A percentile compares a stretch with the other conserved stretches of the same genome.
These are phyloP conservation scores for Furcula furcula DNA, from an alignment of 2,888 invertebrate genomes.

Conservation along the genomic window DNA sequence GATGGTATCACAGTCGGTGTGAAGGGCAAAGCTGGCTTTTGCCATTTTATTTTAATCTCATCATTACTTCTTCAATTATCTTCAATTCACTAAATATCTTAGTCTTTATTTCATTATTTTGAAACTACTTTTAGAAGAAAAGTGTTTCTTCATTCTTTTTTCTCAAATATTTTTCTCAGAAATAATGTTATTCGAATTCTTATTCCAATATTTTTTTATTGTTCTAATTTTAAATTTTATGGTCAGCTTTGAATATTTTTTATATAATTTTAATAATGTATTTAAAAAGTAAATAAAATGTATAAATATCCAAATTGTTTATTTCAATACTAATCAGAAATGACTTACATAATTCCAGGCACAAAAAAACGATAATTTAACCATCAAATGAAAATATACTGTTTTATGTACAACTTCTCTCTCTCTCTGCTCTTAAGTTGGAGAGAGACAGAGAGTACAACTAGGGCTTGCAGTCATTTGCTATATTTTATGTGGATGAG, in stretches of 20 bases:
- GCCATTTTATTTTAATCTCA: conserved; percentile 24
- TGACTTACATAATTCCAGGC: neutral
- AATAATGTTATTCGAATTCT: conserved; percentile 19
- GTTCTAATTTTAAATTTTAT: conserved; percentile 16
- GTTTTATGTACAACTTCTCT: too few relatives aligned
- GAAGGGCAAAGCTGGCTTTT: conserved; percentile 38
- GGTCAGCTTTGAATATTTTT: conserved; percentile 35
- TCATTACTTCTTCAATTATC: too few relatives aligned
- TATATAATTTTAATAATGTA: conserved; percentile 13
- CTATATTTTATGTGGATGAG: too few relatives aligned
- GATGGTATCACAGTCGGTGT: conserved; percentile 27
- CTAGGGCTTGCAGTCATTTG: too few relatives aligned
- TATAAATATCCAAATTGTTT: conserved; percentile 1
- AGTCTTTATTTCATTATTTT: conserved; percentile 30
- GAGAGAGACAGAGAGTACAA: too few relatives aligned
- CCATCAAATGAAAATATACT: too few relatives aligned
- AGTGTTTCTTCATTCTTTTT: conserved; percentile 51
- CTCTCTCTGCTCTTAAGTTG: too few relatives aligned
- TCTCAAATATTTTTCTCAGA: conserved; percentile 26
- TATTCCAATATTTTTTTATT: conserved; percentile 4
- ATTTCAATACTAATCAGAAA: neutral
- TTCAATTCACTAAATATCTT: conserved; percentile 20
- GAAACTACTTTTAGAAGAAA: conserved; percentile 60
- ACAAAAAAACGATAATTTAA: too few relatives aligned
- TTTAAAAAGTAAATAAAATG: conserved; percentile 7